A percentile compares a stretch with the other conserved stretches of the same genome.
Evolutionary conservation across 2,888 invertebrate species (phyloP).

Genomic region (Hymenopus coronatus): DNA sequence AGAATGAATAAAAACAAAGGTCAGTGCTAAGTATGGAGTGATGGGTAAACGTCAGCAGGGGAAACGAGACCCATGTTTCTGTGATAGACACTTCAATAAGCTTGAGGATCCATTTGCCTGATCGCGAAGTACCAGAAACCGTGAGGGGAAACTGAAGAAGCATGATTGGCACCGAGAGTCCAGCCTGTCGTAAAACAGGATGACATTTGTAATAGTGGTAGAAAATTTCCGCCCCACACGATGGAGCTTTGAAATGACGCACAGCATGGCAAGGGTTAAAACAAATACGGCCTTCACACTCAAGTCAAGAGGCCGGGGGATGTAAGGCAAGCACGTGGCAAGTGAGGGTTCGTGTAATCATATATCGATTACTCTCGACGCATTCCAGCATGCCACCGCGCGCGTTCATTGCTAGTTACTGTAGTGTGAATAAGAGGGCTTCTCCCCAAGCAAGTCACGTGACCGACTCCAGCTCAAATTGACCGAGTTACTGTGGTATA

Average conservation of each 20-base stretch:
- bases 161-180: neutral
- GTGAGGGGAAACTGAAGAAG: neutral
- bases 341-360: neutral
- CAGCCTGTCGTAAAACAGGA: neutral
- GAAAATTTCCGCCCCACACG: neutral
- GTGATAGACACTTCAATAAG: too few species aligned
- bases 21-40: too few species aligned
- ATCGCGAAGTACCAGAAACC: too few species aligned
- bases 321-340: neutral
- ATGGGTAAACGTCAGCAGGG: too few species aligned
- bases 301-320: neutral
- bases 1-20: too few species aligned
- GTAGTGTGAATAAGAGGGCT: neutral
- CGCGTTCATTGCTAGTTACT: neutral
- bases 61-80: too few species aligned
- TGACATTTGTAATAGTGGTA: neutral
- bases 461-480: neutral
- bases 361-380: neutral
- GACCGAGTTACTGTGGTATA: neutral
- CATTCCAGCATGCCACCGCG: neutral
- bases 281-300: neutral
- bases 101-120: too few species aligned
- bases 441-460: neutral
- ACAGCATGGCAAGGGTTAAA: neutral
- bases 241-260: neutral